phyloP scores from a whole-genome alignment of 2,113 vertebrate genomes.

The Halcyon senegalensis region DNA sequence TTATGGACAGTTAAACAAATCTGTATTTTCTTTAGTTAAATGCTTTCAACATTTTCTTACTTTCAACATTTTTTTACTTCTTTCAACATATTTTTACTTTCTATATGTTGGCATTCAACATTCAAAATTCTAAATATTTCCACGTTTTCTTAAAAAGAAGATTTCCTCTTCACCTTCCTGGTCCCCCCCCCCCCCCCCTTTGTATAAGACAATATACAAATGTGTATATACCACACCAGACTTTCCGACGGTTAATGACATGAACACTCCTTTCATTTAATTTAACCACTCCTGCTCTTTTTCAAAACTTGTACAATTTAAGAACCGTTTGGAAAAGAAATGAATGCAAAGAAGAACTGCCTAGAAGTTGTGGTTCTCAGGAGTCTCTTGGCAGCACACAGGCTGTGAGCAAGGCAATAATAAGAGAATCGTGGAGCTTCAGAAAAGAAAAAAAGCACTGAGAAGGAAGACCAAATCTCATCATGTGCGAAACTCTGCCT shows the following conservation, averaged over 20 bases:
- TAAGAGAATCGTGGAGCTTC: too few relatives aligned
- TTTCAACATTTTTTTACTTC: too few relatives aligned
- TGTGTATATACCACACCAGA: neutral
- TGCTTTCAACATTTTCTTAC: neutral
- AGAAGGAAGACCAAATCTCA: neutral
- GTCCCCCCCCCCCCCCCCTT: too few relatives aligned
- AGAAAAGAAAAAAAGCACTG: too few relatives aligned
- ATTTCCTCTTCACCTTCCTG: neutral
- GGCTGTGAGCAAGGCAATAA: neutral
- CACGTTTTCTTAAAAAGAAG: neutral
- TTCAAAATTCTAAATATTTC: too few relatives aligned
- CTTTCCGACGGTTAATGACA: neutral
- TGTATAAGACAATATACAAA: too few relatives aligned
- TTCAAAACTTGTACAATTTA: neutral
- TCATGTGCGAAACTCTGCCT: neutral
- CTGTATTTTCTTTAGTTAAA: neutral
- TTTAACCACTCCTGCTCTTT: neutral
- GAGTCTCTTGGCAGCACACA: too few relatives aligned
- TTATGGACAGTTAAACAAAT: neutral
- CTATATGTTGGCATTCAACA: too few relatives aligned
- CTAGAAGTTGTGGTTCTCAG: neutral
- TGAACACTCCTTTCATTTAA: accelerated
- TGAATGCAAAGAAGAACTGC: neutral
- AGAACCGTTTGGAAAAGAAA: neutral
- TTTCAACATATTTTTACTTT: too few relatives aligned